A percentile compares a stretch with the other conserved stretches of the same genome.
phyloP scores from a whole-genome alignment of 2,797 vertebrate species.

The Stomatorhinus walkeri region DNA sequence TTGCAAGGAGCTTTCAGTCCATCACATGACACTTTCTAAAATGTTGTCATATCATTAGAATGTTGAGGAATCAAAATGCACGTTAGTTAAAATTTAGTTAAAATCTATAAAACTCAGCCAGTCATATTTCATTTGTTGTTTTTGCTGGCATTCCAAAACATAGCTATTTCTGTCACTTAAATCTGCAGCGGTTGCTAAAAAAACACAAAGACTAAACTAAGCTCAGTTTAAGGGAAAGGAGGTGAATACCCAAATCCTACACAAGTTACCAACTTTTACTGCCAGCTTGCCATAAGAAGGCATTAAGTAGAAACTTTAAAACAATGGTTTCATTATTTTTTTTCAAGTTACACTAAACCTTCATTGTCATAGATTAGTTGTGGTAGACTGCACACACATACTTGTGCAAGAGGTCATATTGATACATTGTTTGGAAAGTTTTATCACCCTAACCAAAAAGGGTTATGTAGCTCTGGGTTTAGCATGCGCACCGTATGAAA shows the following conservation, averaged over 20 bases:
- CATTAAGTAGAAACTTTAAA: not conserved
- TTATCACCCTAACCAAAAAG: not conserved
- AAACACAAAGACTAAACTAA: not conserved
- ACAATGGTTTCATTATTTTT: not conserved
- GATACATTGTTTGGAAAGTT: not conserved
- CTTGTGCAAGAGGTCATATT: slow-evolving; percentile 5
- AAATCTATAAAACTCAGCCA: not conserved
- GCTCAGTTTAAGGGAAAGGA: not conserved
- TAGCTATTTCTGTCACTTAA: not conserved
- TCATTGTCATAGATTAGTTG: slow-evolving; percentile 15
- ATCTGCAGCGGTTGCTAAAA: not conserved
- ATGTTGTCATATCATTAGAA: not conserved
- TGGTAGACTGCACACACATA: slow-evolving; percentile 3
- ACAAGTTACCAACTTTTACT: not conserved
- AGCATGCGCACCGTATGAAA: not conserved
- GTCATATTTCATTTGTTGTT: slow-evolving; percentile 2
- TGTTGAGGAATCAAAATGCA: not conserved
- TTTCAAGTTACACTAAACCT: not conserved
- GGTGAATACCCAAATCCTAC: not conserved
- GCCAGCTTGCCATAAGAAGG: not conserved
- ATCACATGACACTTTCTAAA: not conserved
- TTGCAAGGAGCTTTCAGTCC: not conserved
- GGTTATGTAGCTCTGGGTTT: not conserved
- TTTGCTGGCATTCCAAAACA: not conserved
- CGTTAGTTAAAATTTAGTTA: not conserved